Evolutionary conservation across 1,140 invertebrate genomes (phyloP).

Genomic region (Polyergus mexicanus): DNA sequence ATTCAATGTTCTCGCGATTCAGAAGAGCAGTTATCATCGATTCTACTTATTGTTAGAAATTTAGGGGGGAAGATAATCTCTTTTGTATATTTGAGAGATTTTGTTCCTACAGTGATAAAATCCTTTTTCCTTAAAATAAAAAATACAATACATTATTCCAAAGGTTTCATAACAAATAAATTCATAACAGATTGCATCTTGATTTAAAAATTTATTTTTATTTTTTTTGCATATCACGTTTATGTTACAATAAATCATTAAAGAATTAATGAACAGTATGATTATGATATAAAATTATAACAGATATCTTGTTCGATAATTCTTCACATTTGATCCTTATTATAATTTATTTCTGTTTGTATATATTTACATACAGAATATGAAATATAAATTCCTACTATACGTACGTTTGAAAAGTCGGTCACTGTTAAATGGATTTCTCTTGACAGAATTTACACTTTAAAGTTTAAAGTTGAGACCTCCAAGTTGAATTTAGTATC

Average conservation of each 20-base stretch:
- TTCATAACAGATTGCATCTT: not conserved
- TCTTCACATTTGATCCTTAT: not conserved
- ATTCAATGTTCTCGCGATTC: slow-evolving; percentile 2
- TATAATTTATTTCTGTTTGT: slow-evolving; percentile 22
- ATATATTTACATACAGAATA: not conserved
- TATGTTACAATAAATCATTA: not conserved
- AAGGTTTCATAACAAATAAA: not conserved
- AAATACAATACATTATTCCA: not conserved
- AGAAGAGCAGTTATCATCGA: not conserved
- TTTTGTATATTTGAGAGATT: not conserved
- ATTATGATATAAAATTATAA: slow-evolving; percentile 3
- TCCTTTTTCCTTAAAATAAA: not conserved
- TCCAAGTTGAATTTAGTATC: slow-evolving; percentile 38
- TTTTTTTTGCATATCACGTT: not conserved
- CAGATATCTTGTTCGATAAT: slow-evolving; percentile 1
- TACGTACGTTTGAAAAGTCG: not conserved
- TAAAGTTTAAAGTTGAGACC: slow-evolving; percentile 55
- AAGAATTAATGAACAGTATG: not conserved
- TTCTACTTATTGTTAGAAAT: not conserved
- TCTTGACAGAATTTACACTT: slow-evolving; percentile 54
- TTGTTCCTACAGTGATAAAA: not conserved
- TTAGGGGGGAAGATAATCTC: not conserved
- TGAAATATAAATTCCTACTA: slow-evolving; percentile 32
- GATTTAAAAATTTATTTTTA: not conserved
- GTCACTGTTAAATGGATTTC: slow-evolving; percentile 4